Base-by-base conservation (phyloP, 2,888 invertebrate species). In the Gastracanthus pulcherrimus region DNA sequence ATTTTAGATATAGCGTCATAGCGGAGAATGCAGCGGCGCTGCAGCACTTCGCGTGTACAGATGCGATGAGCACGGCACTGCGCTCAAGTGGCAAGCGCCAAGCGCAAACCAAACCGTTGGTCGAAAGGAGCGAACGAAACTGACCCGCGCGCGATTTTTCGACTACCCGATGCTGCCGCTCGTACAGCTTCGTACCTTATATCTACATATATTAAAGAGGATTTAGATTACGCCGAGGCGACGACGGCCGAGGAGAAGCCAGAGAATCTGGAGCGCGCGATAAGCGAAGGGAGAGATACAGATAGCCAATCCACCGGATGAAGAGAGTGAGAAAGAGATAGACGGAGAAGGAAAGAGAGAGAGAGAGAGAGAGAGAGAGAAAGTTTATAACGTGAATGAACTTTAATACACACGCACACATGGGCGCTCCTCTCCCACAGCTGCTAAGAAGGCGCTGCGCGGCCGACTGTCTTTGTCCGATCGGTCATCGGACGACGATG, bases 401-500 rank as follows among this genome's bases (percentile, higher is more conserved):
- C 19, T 38, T n/a, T 11, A 29, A 48, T 67, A 66, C 36, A 19
- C 31, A 38, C 38, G 19, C 11, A 16, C 9, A 26, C 23, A 11
- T 29, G 34, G 11, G n/a, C 31, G 5, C 23, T 26, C 58, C 7
- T 19, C 4, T 36, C 38, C 3, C 66, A 31, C 64, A 64, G 75
- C 26, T 48, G 36, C 19, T 48, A 16, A 41, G 60, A 34, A 31
- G 45, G 23, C 62, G 51, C 13, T 62, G 13, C 1, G 36, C 38
- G 36, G 16, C 38, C 23, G 51, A 51, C 38, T 74, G 36, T 45
- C 76, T 77, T 45, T 62, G 76, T 77, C 13, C 36, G 45, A 77
- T 41, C 51, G 76, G 41, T 31, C 23, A 58, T 41, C 66, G 51
- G 36, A 48, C 29, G 23, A 23, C 4, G 26, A 55, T 9, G 7